Base-by-base conservation (phyloP, 2,888 invertebrate species). In the Aphidius colemani region DNA sequence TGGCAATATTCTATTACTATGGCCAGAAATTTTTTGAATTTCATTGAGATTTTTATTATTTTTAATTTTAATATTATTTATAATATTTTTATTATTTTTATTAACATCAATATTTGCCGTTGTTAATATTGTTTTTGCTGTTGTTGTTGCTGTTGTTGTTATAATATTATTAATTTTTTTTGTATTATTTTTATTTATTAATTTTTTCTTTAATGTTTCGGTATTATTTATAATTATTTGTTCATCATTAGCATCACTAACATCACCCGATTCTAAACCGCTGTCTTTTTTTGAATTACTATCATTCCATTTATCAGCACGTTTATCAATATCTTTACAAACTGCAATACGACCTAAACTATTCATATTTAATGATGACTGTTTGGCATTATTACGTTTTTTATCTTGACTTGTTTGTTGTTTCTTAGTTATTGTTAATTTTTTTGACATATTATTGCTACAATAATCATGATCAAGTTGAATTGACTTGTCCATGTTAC, bases 391-490 rank as follows among this genome's bases (percentile, higher is more conserved):
- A 13, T 9, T 67, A 8, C 48, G 41, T 67, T 71, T 72, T 44
- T 49, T 51, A 53, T 57, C 66, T 67, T 72, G 64, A 72, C 70
- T 61, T 68, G 70, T 9, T 8, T 55, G 18, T 18, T 40, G 30
- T 58, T 55, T 64, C 60, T 63, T 73, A 7, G 63, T 73, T 18
- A 2, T 2, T 18, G 13, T 1, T 18, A 18, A 18, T 41, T 70
- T 66, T 6, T 58, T 59, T 13, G 72, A 72, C 53, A 66, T 70
- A n/a, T 69, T 62, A 60, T 72, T 75, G 61, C 75, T 78, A 71
- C 88, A 88, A 71, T 89, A 89, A 77, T 87, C 86, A 72, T 88
- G 88, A 75, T 88, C 88, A 66, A 86, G 74, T 48, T 84, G 83
- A 7, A 86, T 76, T 9, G 76, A 79, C 72, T 73, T 75, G 56